Percentiles rank a stretch among this genome's conserved stretches.
These are phyloP conservation scores for Schrankia costaestrigalis DNA, from an alignment of 2,888 invertebrate species.

Conservation along the genomic window DNA sequence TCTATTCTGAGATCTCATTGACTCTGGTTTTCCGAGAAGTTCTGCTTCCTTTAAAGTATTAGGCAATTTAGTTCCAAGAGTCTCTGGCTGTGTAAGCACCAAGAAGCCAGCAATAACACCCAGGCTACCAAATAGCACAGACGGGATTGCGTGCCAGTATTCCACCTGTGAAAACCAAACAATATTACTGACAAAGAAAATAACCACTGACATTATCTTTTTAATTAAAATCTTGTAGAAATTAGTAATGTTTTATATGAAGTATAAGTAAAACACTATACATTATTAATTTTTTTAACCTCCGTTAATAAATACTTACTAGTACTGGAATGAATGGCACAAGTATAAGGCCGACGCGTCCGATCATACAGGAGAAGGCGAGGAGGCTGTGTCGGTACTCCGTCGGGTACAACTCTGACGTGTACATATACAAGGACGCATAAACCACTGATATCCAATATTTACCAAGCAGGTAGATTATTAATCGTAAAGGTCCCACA, in stretches of 20 bases:
- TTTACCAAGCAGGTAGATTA: conserved; percentile 82
- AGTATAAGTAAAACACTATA: not conserved
- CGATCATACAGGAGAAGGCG: conserved; percentile 86
- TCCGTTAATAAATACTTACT: conserved; percentile 49
- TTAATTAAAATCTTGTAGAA: not conserved
- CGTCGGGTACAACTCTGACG: conserved; percentile 87
- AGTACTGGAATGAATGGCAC: conserved; percentile 46
- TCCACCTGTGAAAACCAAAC: too few relatives aligned
- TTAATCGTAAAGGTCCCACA: conserved; percentile 49
- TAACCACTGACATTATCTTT: too few relatives aligned
- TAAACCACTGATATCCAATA: conserved; percentile 84
- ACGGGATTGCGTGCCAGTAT: conserved; percentile 64
- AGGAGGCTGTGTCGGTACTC: conserved; percentile 84
- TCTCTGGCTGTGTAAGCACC: conserved; percentile 81
- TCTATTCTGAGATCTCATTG: too few relatives aligned
- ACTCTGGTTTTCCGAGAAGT: conserved; percentile 41
- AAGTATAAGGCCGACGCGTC: conserved; percentile 53
- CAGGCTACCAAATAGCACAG: conserved; percentile 75
- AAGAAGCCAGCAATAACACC: conserved; percentile 73
- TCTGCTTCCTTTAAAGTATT: conserved; percentile 81
- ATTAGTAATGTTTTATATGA: not conserved
- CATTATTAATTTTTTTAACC: not conserved
- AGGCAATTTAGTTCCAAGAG: conserved; percentile 78
- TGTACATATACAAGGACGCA: conserved; percentile 83
- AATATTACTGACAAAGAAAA: not conserved